phyloP scores from a whole-genome alignment of 2,797 vertebrate species.

The Sus cebifrons region DNA sequence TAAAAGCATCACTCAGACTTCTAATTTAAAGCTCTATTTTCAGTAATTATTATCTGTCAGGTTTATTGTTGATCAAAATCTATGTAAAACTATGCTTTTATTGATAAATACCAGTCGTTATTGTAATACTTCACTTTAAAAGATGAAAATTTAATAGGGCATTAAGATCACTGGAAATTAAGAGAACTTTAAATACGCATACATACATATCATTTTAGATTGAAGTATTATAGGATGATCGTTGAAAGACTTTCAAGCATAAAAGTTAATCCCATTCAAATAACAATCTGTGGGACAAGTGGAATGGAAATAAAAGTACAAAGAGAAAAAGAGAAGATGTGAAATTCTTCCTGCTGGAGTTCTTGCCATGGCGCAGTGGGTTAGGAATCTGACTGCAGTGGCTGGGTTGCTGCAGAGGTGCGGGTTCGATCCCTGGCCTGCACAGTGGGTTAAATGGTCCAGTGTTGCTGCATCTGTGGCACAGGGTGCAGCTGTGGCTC shows the following conservation, averaged over 20 bases:
- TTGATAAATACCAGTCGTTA: conserved; percentile 47
- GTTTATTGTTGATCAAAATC: conserved; percentile 37
- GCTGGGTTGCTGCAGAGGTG: too few species aligned
- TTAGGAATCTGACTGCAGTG: too few species aligned
- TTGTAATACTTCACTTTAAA: conserved; percentile 36
- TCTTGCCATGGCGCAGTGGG: too few species aligned
- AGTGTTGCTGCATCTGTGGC: too few species aligned
- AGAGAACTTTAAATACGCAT: neutral
- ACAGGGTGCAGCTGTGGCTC: too few species aligned
- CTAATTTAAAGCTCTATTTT: conserved; percentile 35
- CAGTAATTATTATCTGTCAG: conserved; percentile 5
- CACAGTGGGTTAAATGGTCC: too few species aligned
- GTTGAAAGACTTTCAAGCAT: neutral
- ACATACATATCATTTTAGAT: neutral
- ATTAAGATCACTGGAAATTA: conserved; percentile 25
- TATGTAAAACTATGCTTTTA: neutral
- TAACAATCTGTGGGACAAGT: conserved; percentile 20
- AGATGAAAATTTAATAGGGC: conserved; percentile 5
- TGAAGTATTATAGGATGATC: conserved; percentile 2
- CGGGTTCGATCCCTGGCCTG: too few species aligned
- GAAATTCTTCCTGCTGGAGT: conserved; percentile 36
- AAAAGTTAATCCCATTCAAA: neutral
- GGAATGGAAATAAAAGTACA: neutral
- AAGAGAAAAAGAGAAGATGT: neutral
- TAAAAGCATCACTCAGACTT: conserved; percentile 30